These are phyloP conservation scores for Proales similis DNA, from an alignment of 1,140 invertebrate genomes.

Conservation along the genomic window DNA sequence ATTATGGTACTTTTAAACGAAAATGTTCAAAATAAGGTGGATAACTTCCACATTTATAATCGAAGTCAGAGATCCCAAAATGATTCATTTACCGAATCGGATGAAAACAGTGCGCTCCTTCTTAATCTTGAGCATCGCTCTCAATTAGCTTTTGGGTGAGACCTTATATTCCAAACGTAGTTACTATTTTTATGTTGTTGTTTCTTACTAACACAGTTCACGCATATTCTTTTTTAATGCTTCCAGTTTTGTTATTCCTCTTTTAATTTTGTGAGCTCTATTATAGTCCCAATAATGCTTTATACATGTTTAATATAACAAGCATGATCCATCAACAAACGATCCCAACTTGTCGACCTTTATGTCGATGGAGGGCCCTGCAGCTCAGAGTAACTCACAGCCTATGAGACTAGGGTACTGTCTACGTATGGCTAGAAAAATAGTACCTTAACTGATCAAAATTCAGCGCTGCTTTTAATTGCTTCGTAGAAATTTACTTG, in stretches of 20 bases:
- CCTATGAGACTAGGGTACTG: neutral
- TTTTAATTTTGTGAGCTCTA: conserved; percentile 37
- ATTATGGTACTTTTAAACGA: no score
- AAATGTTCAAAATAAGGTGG: no score
- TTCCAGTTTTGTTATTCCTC: neutral
- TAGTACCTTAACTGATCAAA: no score
- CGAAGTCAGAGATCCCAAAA: neutral
- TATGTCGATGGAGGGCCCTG: neutral
- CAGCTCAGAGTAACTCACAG: neutral
- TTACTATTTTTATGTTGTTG: no score
- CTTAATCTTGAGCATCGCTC: conserved; percentile 25
- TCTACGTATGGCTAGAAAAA: no score
- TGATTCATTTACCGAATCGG: conserved; percentile 6
- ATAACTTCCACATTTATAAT: conserved; percentile 37
- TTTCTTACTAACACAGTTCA: no score
- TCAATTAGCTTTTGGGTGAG: conserved; percentile 34
- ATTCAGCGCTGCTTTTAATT: neutral
- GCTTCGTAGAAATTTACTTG: no score
- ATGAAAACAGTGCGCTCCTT: conserved; percentile 16
- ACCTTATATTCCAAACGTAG: no score
- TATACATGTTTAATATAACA: conserved; percentile 23
- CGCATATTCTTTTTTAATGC: no score
- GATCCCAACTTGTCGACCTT: neutral
- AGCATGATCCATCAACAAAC: conserved; percentile 42
- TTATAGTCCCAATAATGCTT: neutral